phyloP scores from a whole-genome alignment of 2,888 invertebrate genomes.

The Drosophila infuscata region DNA sequence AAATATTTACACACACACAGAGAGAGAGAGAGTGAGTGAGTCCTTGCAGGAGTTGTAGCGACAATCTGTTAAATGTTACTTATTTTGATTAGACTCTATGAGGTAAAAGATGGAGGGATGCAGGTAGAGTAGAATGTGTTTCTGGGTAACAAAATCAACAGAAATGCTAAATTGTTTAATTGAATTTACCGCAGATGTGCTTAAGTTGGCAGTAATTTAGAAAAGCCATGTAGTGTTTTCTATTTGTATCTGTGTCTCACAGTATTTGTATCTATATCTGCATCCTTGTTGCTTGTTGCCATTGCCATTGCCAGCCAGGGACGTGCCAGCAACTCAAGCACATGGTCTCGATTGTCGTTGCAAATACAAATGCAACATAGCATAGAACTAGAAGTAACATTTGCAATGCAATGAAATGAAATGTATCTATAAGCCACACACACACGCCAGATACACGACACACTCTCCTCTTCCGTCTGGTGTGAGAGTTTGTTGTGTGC shows the following conservation, averaged over 20 bases:
- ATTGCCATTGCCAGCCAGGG: slow-evolving; percentile 36
- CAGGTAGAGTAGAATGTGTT: background rate
- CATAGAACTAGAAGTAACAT: slow-evolving; percentile 50
- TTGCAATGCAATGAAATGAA: slow-evolving; percentile 65
- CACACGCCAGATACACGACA: slow-evolving; percentile 23
- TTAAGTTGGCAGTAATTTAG: slow-evolving; percentile 77
- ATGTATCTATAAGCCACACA: slow-evolving; percentile 66
- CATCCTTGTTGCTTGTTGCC: slow-evolving; percentile 24
- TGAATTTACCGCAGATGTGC: slow-evolving; percentile 80
- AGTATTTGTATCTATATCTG: slow-evolving; percentile 39
- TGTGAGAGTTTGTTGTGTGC: slow-evolving; percentile 4
- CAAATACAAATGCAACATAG: slow-evolving; percentile 57
- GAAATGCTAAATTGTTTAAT: slow-evolving; percentile 77
- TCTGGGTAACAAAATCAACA: slow-evolving; percentile 69
- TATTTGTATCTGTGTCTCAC: slow-evolving; percentile 40
- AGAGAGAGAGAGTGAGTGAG: slow-evolving; percentile 22
- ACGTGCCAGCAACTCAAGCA: slow-evolving; percentile 60
- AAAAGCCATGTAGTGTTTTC: slow-evolving; percentile 60
- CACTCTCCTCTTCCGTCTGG: slow-evolving; percentile 20
- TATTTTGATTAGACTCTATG: slow-evolving; percentile 45
- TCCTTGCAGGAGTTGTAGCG: slow-evolving; percentile 37
- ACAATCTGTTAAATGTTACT: slow-evolving; percentile 66
- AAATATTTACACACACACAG: slow-evolving; percentile 22
- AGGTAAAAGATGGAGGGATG: background rate
- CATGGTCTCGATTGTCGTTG: slow-evolving; percentile 69